A percentile compares a stretch with the other conserved stretches of the same genome.
Conservation (phyloP, 2,113 vertebrate genomes). For the human (Homo sapiens) region DNA sequence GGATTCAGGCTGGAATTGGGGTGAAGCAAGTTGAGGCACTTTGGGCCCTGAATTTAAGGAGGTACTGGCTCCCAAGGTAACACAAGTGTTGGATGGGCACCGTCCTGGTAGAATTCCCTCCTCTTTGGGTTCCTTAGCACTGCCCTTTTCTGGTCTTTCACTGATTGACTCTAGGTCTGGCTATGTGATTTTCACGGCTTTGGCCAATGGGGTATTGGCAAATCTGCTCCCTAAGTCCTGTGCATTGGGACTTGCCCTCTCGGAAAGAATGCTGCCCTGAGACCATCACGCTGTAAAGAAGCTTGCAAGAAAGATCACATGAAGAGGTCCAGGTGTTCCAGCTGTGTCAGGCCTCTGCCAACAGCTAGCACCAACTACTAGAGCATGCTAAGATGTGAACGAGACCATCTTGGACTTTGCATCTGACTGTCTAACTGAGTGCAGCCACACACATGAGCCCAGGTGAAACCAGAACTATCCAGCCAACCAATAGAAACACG, state of each 20-base stretch:
- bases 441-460: neutral
- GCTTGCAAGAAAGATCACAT: neutral
- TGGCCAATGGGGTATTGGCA: neutral
- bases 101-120: neutral
- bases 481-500: neutral
- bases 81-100: neutral
- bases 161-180: neutral
- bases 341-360: neutral
- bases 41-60: neutral
- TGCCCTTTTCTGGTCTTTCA: neutral
- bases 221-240: neutral
- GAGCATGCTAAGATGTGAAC: neutral
- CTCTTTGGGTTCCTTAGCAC: neutral
- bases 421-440: neutral
- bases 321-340: neutral
- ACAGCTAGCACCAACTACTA: neutral
- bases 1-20: neutral
- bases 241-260: neutral
- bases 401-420: neutral
- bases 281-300: neutral
- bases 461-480: neutral
- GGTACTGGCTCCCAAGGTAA: neutral
- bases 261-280: neutral
- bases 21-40: neutral
- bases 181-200: neutral